Conservation (phyloP, 2,888 invertebrate species). For the Volucella inanis region DNA sequence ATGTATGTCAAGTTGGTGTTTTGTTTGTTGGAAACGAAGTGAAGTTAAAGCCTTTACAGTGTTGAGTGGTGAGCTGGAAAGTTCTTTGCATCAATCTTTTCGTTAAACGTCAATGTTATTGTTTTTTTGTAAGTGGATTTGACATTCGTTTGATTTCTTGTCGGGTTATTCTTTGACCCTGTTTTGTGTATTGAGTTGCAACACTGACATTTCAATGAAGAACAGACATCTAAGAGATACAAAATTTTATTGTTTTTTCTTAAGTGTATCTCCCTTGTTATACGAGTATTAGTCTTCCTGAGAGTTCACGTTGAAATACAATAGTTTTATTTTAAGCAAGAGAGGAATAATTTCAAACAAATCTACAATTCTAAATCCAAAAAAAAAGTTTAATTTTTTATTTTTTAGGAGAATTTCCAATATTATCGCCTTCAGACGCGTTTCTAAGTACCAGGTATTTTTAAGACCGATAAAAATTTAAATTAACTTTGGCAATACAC, state of each 20-base stretch:
- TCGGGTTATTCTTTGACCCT: slow-evolving; percentile 33
- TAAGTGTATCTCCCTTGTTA: neutral
- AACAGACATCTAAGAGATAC: neutral
- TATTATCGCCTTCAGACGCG: no score
- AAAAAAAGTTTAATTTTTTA: no score
- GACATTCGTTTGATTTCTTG: slow-evolving; percentile 60
- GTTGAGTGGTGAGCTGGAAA: slow-evolving; percentile 25
- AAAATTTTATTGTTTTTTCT: slow-evolving; percentile 2
- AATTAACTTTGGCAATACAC: no score
- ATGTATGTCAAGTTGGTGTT: slow-evolving; percentile 73
- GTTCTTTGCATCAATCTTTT: slow-evolving; percentile 33
- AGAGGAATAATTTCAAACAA: no score
- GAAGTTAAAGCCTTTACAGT: slow-evolving; percentile 64
- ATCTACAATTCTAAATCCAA: no score
- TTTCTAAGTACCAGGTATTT: no score
- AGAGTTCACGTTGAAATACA: no score
- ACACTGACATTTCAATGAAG: slow-evolving; percentile 62
- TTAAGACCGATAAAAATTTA: no score
- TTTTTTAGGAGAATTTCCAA: no score
- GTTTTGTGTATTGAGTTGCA: slow-evolving; percentile 43
- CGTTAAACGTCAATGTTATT: slow-evolving; percentile 24
- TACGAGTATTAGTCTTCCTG: no score
- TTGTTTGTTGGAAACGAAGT: slow-evolving; percentile 65
- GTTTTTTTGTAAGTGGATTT: slow-evolving; percentile 25
- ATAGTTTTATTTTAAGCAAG: no score